Base-by-base conservation (phyloP, 2,797 vertebrate genomes). In the Enteromius afrohamiltoni region DNA sequence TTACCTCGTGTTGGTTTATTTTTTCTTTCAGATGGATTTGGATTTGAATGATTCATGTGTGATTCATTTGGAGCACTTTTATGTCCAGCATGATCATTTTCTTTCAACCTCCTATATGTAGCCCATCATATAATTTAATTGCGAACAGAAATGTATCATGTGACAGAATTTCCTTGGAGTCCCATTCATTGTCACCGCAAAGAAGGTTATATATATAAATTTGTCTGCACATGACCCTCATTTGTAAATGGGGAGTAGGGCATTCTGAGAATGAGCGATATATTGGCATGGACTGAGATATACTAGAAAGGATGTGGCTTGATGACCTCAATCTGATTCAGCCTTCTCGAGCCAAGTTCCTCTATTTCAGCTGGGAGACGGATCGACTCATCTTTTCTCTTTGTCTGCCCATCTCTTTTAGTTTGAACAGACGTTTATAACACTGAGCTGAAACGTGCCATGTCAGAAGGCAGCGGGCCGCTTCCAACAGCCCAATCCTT, bases 241-340 rank as follows among this genome's bases (percentile, higher is more conserved):
- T 73, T 81, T 81, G 79, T 40, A 73, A 80, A 29, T 16, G 26
- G 7, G 64, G 58, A 34, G 29, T 17, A 47, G 55, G 26, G 55
- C 14, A 21, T 64, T 74, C 55, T 74, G 21, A 9, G 45, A 51
- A 37, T 64, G 16, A 64, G 16, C 65, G 13, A 17, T n/a, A 47
- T 47, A 45, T 62, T 51, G 68, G 29, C 42, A 65, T 34, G n/a
- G 13, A 16, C 55, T 37, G 55, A 64, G 23, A 58, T 45, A 11
- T 58, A 5, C 16, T 58, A 45, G 16, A 45, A 51, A 58, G 51
- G 37, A 65, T 70, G 51, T 60, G 14, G 31, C 64, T 69, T 55
- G 31, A 69, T 55, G 16, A 70, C 23, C 65, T 58, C 51, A 19
- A n/a, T 68, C 62, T 68, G 21, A 68, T 67, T 80, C 78, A 80